Evolutionary conservation across 2,888 invertebrate genomes (phyloP).

Genomic region (Rhagophthalmus giganteus): DNA sequence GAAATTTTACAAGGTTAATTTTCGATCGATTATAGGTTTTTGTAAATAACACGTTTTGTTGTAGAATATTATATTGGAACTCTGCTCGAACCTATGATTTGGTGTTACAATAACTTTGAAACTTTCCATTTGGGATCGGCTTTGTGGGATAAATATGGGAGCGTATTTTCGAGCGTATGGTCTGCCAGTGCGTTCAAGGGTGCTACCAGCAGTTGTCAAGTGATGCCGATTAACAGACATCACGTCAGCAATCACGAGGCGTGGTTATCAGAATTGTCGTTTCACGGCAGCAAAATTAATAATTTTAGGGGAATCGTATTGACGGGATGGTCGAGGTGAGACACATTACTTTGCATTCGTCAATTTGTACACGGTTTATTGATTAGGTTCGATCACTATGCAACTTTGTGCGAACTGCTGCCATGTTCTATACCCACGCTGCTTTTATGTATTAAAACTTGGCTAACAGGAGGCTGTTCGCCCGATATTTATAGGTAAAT

Average conservation of each 20-base stretch:
- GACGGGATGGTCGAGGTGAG: conserved; percentile 75
- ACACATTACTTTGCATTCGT: too few species aligned
- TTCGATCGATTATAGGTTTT: background rate
- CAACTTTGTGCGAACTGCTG: conserved; percentile 69
- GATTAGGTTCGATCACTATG: conserved; percentile 75
- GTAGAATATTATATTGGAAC: conserved; percentile 64
- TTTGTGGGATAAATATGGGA: conserved; percentile 68
- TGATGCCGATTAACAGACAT: conserved; percentile 66
- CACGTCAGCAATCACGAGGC: conserved; percentile 78
- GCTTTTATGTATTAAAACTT: conserved; percentile 63
- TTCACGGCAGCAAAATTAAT: conserved; percentile 57
- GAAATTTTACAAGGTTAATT: conserved; percentile 61
- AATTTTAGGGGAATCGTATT: conserved; percentile 67
- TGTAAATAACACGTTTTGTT: conserved; percentile 17
- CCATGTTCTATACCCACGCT: conserved; percentile 67
- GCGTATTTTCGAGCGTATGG: conserved; percentile 73
- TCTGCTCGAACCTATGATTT: conserved; percentile 69
- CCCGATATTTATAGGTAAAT: conserved; percentile 55
- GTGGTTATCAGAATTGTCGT: conserved; percentile 65
- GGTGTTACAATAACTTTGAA: conserved; percentile 66
- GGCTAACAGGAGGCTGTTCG: conserved; percentile 57
- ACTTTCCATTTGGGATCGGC: conserved; percentile 58
- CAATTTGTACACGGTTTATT: too few species aligned
- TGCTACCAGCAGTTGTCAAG: conserved; percentile 74
- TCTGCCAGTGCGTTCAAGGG: conserved; percentile 85